These are phyloP conservation scores for Heliothis virescens DNA, from an alignment of 1,140 invertebrate species.

Conservation along the genomic window DNA sequence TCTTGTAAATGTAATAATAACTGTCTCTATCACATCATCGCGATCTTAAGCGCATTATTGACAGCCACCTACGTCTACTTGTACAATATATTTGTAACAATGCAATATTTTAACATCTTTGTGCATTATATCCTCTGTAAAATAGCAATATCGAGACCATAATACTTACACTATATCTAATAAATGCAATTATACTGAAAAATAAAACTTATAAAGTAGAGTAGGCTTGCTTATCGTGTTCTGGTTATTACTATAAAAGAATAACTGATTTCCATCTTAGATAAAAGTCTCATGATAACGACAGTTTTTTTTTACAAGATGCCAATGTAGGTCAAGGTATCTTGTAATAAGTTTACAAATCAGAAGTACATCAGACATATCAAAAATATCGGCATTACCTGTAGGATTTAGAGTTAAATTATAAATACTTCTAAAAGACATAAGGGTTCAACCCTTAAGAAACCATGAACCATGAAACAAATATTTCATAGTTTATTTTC, in stretches of 20 bases:
- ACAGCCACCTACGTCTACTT: conserved; percentile 5
- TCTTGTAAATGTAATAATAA: conserved; percentile 28
- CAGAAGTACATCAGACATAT: conserved; percentile 45
- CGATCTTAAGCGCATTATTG: neutral
- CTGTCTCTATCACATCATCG: conserved; percentile 28
- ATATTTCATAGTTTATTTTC: conserved; percentile 19
- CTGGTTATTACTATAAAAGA: too few species aligned
- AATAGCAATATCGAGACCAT: conserved; percentile 12
- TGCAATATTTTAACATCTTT: neutral
- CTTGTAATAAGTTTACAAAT: conserved; percentile 22
- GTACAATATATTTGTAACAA: conserved; percentile 8
- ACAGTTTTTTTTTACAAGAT: conserved; percentile 29
- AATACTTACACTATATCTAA: conserved; percentile 8
- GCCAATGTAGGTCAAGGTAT: conserved; percentile 31
- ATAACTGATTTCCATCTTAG: neutral
- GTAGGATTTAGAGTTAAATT: conserved; percentile 31
- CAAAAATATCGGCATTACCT: conserved; percentile 41
- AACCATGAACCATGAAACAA: conserved; percentile 16
- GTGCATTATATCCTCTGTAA: neutral
- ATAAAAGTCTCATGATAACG: conserved; percentile 1
- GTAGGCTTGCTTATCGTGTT: too few species aligned
- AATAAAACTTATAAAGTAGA: neutral
- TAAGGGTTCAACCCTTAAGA: neutral
- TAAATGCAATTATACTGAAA: conserved; percentile 25
- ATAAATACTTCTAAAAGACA: conserved; percentile 17